Conservation (phyloP, 2,888 invertebrate species). For the Margaritifera margaritifera region DNA sequence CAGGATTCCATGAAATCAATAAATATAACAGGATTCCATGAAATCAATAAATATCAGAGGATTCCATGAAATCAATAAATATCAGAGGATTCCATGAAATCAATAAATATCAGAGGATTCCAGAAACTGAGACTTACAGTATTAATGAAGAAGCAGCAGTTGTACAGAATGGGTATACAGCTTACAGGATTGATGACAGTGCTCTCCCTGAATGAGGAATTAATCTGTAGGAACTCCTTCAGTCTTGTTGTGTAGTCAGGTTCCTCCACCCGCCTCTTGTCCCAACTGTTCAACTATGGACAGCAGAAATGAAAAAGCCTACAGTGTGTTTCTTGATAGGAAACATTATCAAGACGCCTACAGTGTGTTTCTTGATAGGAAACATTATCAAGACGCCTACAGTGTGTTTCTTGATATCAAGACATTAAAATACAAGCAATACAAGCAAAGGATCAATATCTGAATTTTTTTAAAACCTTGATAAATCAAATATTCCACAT, state of each 20-base stretch:
- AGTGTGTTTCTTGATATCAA: not conserved
- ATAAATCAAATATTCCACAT: too few relatives aligned
- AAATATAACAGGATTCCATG: too few relatives aligned
- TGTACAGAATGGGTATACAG: constrained; percentile 81
- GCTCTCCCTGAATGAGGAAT: constrained; percentile 73
- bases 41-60: too few relatives aligned
- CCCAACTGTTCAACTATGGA: constrained; percentile 86
- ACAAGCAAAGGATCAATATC: not conserved
- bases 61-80: too few relatives aligned
- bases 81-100: too few relatives aligned
- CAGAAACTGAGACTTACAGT: constrained; percentile 73
- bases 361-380: not conserved
- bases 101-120: not conserved
- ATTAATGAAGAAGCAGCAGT: constrained; percentile 85
- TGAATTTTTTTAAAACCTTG: too few relatives aligned
- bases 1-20: too few relatives aligned
- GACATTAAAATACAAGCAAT: not conserved
- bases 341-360: too few relatives aligned
- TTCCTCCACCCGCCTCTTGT: constrained; percentile 91
- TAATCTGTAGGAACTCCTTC: constrained; percentile 83
- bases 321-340: not conserved
- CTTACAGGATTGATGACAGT: constrained; percentile 80
- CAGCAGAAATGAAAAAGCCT: constrained; percentile 21
- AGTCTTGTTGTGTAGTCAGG: constrained; percentile 90
- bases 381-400: too few relatives aligned